A percentile compares a stretch with the other conserved stretches of the same genome.
Evolutionary conservation across 2,888 invertebrate species (phyloP).

Genomic region (Cephus runcator): DNA sequence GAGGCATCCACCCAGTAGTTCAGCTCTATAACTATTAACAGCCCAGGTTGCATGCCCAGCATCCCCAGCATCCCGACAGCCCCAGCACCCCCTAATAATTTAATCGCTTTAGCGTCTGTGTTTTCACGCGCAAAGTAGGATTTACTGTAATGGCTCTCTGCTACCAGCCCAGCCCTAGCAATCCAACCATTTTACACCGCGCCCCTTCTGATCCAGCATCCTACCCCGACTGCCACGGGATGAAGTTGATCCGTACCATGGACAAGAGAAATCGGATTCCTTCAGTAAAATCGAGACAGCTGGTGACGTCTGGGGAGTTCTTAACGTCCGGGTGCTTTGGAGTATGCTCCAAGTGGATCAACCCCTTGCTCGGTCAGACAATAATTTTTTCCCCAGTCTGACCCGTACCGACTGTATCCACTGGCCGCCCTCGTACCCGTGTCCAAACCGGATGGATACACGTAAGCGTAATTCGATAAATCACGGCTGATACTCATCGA

Average conservation of each 20-base stretch:
- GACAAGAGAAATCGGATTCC: no score
- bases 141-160: constrained; percentile 46
- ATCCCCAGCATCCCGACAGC: constrained; percentile 27
- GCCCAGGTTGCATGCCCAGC: constrained; percentile 31
- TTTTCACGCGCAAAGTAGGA: constrained; percentile 48
- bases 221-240: no score
- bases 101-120: constrained; percentile 48
- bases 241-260: no score
- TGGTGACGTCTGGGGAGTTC: no score
- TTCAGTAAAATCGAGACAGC: no score
- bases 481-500: constrained; percentile 7
- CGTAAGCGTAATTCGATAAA: background rate
- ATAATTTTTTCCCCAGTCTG: no score
- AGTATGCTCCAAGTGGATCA: no score
- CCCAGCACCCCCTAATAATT: constrained; percentile 41
- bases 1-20: constrained; percentile 35
- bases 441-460: background rate
- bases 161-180: constrained; percentile 24
- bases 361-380: no score
- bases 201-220: no score
- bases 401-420: no score
- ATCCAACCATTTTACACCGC: constrained; percentile 7
- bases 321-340: no score
- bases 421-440: no score
- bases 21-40: constrained; percentile 44